A percentile compares a stretch with the other conserved stretches of the same genome.
These are phyloP conservation scores for Microchrysa polita DNA, from an alignment of 2,888 invertebrate genomes.

Conservation along the genomic window DNA sequence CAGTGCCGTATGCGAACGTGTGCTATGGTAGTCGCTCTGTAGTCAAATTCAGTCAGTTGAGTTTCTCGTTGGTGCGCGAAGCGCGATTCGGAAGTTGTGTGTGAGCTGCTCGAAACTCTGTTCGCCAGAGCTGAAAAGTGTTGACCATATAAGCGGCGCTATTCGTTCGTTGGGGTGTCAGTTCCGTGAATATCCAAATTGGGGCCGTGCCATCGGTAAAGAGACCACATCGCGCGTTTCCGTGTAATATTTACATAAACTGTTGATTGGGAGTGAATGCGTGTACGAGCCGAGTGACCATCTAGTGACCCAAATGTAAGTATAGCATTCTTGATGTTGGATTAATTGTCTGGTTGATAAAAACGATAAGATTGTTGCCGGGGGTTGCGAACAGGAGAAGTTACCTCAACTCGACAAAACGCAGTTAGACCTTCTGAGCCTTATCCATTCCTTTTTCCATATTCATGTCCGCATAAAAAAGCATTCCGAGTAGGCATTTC, in stretches of 20 bases:
- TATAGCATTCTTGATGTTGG: neutral
- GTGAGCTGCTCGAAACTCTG: neutral
- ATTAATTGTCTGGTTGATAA: too few species aligned
- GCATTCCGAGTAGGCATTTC: too few species aligned
- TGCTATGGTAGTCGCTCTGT: neutral
- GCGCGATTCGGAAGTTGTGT: neutral
- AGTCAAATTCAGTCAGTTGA: neutral
- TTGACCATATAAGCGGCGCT: neutral
- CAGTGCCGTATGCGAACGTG: constrained; percentile 9
- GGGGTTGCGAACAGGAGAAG: too few species aligned
- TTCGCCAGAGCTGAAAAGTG: too few species aligned
- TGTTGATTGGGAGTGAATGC: constrained; percentile 22
- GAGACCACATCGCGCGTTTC: neutral
- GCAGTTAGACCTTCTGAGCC: too few species aligned
- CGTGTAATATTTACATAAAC: neutral
- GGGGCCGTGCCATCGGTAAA: neutral
- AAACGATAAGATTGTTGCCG: too few species aligned
- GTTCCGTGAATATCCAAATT: neutral
- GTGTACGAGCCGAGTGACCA: constrained; percentile 18
- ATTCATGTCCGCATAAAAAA: too few species aligned
- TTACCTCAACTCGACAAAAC: too few species aligned
- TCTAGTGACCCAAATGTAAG: constrained; percentile 25
- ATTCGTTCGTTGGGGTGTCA: constrained; percentile 12
- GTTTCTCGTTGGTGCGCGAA: neutral
- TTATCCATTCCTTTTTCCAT: too few species aligned